Evolutionary conservation across 1,140 invertebrate species (phyloP).

Genomic region (Pogonognathellus flavescens): DNA sequence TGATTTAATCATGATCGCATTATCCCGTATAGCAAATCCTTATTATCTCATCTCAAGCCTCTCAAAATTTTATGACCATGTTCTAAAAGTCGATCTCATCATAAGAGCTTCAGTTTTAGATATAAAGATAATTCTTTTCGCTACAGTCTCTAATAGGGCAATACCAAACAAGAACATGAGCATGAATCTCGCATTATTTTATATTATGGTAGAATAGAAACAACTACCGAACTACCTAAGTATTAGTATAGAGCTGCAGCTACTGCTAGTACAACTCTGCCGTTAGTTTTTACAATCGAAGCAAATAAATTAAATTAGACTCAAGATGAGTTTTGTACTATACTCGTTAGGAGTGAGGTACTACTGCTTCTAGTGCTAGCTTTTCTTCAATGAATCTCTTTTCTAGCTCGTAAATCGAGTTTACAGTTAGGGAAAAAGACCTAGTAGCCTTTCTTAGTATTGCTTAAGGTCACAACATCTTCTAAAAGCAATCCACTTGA

Average conservation of each 20-base stretch:
- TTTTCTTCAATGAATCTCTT: conserved; percentile 4
- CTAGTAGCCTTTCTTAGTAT: not conserved
- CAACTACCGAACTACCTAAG: too few species aligned
- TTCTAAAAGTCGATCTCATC: not conserved
- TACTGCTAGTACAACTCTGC: conserved; percentile 1
- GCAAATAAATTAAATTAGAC: conserved; percentile 40
- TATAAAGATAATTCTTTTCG: not conserved
- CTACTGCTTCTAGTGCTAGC: conserved; percentile 3
- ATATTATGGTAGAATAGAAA: not conserved
- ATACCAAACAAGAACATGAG: not conserved
- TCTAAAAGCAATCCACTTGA: not conserved
- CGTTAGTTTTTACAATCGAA: conserved; percentile 47
- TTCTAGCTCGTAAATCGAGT: conserved; percentile 30
- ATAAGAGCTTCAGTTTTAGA: not conserved
- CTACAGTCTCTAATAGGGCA: not conserved
- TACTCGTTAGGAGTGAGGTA: not conserved
- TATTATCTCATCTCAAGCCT: not conserved
- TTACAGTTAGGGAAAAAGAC: conserved; percentile 37
- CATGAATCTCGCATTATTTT: not conserved
- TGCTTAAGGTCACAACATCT: not conserved
- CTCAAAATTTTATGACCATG: conserved; percentile 10
- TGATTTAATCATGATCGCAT: not conserved
- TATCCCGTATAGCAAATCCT: not conserved
- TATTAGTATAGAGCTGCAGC: too few species aligned
- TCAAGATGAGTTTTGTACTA: not conserved